Base-by-base conservation (phyloP, 2,888 invertebrate species). In the Melanargia galathea region DNA sequence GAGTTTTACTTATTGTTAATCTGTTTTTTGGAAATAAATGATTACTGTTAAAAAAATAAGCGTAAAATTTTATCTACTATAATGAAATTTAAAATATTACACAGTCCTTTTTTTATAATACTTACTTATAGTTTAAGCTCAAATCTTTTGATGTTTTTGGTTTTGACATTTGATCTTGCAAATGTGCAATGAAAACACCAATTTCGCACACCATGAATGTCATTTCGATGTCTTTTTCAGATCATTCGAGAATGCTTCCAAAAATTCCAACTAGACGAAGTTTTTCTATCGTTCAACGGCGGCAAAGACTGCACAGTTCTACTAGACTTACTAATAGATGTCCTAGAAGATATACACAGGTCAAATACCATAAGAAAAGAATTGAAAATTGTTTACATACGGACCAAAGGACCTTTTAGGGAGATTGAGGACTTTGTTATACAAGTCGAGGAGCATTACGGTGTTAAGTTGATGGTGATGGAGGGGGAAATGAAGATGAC, bases 251-350 rank as follows among this genome's bases (percentile, higher is more conserved):
- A 93, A 77, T 93, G 94, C 66, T 93, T 95, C 72, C 81, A 88
- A 51, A 78, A 90, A 56, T 97, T 94, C 81, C 91, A 93, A n/a
- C 80, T 94, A 20, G 92, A 95, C 60, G 95, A 97, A 83, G 90
- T 98, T 16, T 97, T 97, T 76, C 81, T 99, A 33, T 96, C 98
- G 26, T 99, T 99, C 85, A 99, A 99, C 81, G 99, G 99, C 3
- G 99, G 99, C 1, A 99, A 99, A 90, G 99, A 99, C 88, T 99
- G 99, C 81, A 99, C 99, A 0, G 97, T 96, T 0, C 92, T 99
- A 13, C 89, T 99, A 68, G 90, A 92, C 68, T 73, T 91, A 30
- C 82, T 84, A 10, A 69, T 88, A 70, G 75, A 84, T 62, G 67
- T 84, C 65, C 64, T 92, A 46, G 73, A 78, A 62, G 76, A 86